These are phyloP conservation scores for Narcine bancroftii DNA, from an alignment of 2,113 vertebrate genomes.

Conservation along the genomic window DNA sequence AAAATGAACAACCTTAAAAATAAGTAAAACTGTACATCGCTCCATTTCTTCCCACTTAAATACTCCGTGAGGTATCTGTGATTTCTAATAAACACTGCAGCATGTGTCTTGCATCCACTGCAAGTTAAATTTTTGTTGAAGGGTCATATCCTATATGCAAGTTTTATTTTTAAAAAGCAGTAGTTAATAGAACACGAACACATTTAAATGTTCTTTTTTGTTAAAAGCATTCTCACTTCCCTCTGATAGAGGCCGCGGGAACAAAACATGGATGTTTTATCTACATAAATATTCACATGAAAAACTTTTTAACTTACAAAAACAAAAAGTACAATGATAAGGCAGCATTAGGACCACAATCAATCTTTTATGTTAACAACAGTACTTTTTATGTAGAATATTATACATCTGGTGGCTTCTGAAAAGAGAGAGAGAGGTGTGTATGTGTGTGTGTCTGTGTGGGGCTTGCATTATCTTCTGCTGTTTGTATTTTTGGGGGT, in stretches of 20 bases:
- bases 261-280: conserved; percentile 56
- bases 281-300: conserved; percentile 79
- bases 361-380: conserved; percentile 59
- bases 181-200: conserved; percentile 28
- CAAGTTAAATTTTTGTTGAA: conserved; percentile 24
- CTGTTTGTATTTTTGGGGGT: conserved; percentile 72
- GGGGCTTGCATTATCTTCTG: conserved; percentile 68
- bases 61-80: conserved; percentile 35
- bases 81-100: conserved; percentile 36
- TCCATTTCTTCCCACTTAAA: conserved; percentile 36
- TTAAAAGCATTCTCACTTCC: conserved; percentile 48
- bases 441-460: conserved; percentile 3
- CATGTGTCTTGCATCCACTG: neutral
- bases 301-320: conserved; percentile 92
- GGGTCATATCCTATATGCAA: conserved; percentile 21
- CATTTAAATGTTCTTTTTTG: conserved; percentile 30
- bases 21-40: conserved; percentile 36
- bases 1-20: conserved; percentile 36
- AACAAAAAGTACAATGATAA: conserved; percentile 68
- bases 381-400: conserved; percentile 37
- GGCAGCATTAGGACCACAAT: conserved; percentile 83
- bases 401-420: conserved; percentile 35
- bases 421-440: neutral
- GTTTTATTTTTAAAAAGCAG: conserved; percentile 30
- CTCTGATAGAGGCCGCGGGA: conserved; percentile 53